Evolutionary conservation across 2,888 invertebrate species (phyloP).

Genomic region (Phalera bucephala): DNA sequence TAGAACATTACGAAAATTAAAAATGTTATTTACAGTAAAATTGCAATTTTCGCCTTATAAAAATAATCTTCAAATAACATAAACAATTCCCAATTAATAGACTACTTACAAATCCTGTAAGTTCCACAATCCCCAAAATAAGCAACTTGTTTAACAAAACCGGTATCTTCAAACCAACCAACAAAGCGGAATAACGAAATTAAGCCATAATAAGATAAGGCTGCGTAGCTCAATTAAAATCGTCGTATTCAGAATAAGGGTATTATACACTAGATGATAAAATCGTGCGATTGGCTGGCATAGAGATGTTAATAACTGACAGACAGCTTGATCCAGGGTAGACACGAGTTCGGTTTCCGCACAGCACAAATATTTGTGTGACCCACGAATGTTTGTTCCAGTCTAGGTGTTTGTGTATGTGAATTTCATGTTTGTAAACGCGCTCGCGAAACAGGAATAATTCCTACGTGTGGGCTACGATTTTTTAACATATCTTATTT

Average conservation of each 20-base stretch:
- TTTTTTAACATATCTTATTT: too few relatives aligned
- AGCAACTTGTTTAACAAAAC: constrained; percentile 3
- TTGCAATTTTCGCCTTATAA: neutral
- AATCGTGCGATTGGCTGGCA: neutral
- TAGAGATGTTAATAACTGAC: too few relatives aligned
- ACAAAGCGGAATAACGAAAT: constrained; percentile 11
- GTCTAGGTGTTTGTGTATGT: too few relatives aligned
- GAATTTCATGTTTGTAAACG: too few relatives aligned
- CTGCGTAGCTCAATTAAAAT: constrained; percentile 11
- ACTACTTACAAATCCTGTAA: neutral
- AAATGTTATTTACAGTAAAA: neutral
- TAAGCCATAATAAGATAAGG: constrained; percentile 13
- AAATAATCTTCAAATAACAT: neutral
- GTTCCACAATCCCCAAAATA: neutral
- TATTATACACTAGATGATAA: constrained; percentile 1
- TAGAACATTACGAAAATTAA: too few relatives aligned
- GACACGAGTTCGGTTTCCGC: too few relatives aligned
- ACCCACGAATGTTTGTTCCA: too few relatives aligned
- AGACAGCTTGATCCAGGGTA: too few relatives aligned
- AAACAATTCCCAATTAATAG: constrained; percentile 2
- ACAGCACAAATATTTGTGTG: too few relatives aligned
- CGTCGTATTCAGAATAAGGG: constrained; percentile 3
- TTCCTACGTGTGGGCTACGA: too few relatives aligned
- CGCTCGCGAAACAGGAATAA: too few relatives aligned
- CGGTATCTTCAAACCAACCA: constrained; percentile 6